Base-by-base conservation (phyloP, 1,140 invertebrate genomes). In the Sitodiplosis mosellana region DNA sequence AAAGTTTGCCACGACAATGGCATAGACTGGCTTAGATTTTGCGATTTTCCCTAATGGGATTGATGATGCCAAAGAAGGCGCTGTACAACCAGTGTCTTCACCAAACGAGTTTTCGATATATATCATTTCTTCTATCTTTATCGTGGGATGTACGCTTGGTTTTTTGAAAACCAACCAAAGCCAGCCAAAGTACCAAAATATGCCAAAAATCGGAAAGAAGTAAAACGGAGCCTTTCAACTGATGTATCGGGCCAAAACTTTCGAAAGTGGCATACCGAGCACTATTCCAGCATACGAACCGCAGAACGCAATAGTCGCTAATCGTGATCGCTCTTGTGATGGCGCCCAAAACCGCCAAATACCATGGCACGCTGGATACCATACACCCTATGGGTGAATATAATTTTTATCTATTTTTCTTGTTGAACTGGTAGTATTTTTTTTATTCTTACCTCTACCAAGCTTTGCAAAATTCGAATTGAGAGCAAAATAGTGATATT, bases 311-410 rank as follows among this genome's bases (percentile, higher is more conserved):
- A 98, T 70, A 0, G 96, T 99, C 10, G 95, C 95, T 47, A 99
- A 68, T 53, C 91, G 77, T 10, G 93, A 98, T 52, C 95, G 74
- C 67, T 99, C 96, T 54, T 99, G 65, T 1, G 95, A 94, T 37
- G 96, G 95, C 0, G 96, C 93, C 95, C 95, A 99, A 69, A 91
- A 90, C 52, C 95, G 73, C 95, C 95, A 99, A 53, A 99, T 97
- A 54, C 94, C 96, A 66, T 99, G 95, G 65, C 93, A 97, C 3
- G 94, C 92, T 44, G 95, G 95, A 74, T 99, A 99, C 20, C 93
- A 97, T 1, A 99, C 91, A 52, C 95, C 95, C 92, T 99, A 57
- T 27, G 2, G 8, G 19, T n/a, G n/a, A n/a, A n/a, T n/a, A n/a
- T n/a, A n/a, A n/a, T n/a, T n/a, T n/a, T n/a, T n/a, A n/a, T n/a